phyloP scores from a whole-genome alignment of 1,140 invertebrate genomes.

The Camponotus vicinus region DNA sequence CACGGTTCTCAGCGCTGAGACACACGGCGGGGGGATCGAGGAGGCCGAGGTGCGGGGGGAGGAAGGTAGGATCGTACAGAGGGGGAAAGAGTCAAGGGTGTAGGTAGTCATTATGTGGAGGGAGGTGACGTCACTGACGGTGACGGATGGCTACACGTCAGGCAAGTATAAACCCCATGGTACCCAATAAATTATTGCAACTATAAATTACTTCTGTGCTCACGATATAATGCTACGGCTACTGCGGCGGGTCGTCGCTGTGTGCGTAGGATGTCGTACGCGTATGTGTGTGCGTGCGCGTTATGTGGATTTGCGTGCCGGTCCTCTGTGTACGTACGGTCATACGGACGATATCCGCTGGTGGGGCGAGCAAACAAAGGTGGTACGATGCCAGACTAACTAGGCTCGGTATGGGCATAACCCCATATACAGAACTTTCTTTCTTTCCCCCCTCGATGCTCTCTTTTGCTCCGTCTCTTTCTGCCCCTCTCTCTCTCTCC shows the following conservation, averaged over 20 bases:
- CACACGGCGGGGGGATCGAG: constrained; percentile 36
- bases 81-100: constrained; percentile 71
- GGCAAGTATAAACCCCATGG: constrained; percentile 87
- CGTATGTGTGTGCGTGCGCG: constrained; percentile 66
- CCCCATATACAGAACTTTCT: constrained; percentile 59
- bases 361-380: constrained; percentile 79
- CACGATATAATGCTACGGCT: constrained; percentile 86
- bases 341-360: constrained; percentile 65
- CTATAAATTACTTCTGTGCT: constrained; percentile 87
- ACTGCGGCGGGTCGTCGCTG: constrained; percentile 78
- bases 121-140: constrained; percentile 86
- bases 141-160: constrained; percentile 86
- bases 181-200: constrained; percentile 87
- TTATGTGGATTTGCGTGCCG: constrained; percentile 53
- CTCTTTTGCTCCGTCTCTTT: constrained; percentile 6
- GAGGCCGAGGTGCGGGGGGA: constrained; percentile 34
- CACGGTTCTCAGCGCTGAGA: constrained; percentile 58
- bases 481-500: background rate
- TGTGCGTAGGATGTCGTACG: constrained; percentile 77
- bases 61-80: constrained; percentile 64
- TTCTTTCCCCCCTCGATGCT: constrained; percentile 39
- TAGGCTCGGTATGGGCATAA: constrained; percentile 66
- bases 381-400: constrained; percentile 74
- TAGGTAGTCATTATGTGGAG: constrained; percentile 85
- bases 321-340: constrained; percentile 62